These are phyloP conservation scores for Hydrolagus affinis DNA, from an alignment of 2,113 vertebrate genomes.

Conservation along the genomic window DNA sequence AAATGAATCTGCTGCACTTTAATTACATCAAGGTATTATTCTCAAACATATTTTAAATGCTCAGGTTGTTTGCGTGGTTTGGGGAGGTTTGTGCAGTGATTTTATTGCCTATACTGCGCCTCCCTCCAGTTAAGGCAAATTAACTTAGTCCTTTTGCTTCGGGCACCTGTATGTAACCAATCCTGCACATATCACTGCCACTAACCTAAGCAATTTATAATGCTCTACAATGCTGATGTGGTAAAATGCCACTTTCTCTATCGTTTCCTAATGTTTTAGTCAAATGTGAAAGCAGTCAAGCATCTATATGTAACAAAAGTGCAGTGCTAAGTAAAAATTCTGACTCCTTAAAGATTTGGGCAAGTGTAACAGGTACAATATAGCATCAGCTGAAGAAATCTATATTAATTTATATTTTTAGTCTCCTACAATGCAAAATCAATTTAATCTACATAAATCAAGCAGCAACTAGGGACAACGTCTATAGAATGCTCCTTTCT, in stretches of 20 bases:
- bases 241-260: not conserved
- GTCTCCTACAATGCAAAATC: not conserved
- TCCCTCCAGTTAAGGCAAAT: not conserved
- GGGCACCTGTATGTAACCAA: not conserved
- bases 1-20: not conserved
- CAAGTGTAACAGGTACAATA: not conserved
- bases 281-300: conserved; percentile 18
- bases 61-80: not conserved
- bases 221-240: not conserved
- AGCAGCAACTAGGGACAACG: not conserved
- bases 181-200: not conserved
- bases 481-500: not conserved
- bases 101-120: not conserved
- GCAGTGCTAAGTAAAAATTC: not conserved
- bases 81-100: not conserved
- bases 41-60: not conserved
- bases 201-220: not conserved
- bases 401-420: not conserved
- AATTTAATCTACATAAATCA: not conserved
- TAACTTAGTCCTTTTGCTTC: not conserved
- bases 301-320: not conserved
- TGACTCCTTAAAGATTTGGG: not conserved
- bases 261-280: not conserved
- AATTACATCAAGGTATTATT: not conserved
- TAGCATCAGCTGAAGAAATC: not conserved